Evolutionary conservation across 2,797 vertebrate genomes (phyloP), one percentile per base, ranked within the genome.

Genomic region (Toxotes lorentzi): DNA sequence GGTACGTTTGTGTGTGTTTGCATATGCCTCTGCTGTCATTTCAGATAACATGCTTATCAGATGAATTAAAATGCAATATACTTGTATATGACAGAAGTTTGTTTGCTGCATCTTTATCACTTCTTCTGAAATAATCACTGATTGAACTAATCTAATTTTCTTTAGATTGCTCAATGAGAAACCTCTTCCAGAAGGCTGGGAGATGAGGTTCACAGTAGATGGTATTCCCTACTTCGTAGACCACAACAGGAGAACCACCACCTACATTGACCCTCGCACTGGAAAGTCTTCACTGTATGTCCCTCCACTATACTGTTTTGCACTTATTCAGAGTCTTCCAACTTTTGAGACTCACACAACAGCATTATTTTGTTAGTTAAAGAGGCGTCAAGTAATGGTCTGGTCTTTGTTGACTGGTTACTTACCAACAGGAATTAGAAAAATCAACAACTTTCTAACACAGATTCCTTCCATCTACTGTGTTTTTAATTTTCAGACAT

Each of bases 171-270:
- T 99, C 90, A 99, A 99, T 88, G 98, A 99, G 86, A 99, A 99
- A 76, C 97, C 98, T 1, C 95, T 99, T 84, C 98, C 98, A 43
- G 98, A 99, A 90, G 98, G 98, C 73, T 99, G 98, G 98, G 98
- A 99, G 94, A 99, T 99, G 98, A 94, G 98, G 89, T 99, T 99
- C 89, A 99, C 97, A 13, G 98, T 99, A 30, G 98, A 99, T 50
- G 98, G 98, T 16, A 97, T 98, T 94, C 97, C 98, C 0, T 99
- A 99, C 91, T 99, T 99, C 67, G 98, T 99, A 60, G 98, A 99
- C 93, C 98, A 99, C 93, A 99, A 98, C 65, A 95, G 96, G 88
- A 97, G 96, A 95, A 96, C 97, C 41, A 99, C 98, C 7, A 99
- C 98, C 0, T 99, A 99, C 70, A 99, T 99, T 11, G 98, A 99